These are phyloP conservation scores for Myocastor coypus DNA, from an alignment of 2,113 vertebrate species.

Conservation along the genomic window DNA sequence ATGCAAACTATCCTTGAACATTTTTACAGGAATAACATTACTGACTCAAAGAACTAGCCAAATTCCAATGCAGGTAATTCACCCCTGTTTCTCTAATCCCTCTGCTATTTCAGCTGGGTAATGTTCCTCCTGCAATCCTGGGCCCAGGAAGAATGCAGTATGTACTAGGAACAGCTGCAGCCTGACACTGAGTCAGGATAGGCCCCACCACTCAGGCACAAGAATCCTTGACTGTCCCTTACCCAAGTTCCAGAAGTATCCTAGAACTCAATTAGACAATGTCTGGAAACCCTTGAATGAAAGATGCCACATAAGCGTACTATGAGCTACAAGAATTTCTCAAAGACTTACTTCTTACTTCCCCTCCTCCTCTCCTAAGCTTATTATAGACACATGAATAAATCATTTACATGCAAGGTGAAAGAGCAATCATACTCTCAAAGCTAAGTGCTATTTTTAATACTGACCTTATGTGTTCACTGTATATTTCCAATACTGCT, in stretches of 20 bases:
- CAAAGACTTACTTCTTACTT: slow-evolving; percentile 34
- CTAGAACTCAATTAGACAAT: not conserved
- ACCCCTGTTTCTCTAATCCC: not conserved
- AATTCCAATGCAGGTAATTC: not conserved
- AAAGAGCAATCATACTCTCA: slow-evolving; percentile 30
- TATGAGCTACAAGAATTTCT: not conserved
- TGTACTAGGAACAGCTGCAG: not conserved
- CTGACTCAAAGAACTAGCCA: not conserved
- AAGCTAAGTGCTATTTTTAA: slow-evolving; percentile 54
- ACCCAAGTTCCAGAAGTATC: not conserved
- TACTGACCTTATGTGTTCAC: slow-evolving; percentile 14
- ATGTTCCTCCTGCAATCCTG: not conserved
- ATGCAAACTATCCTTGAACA: not conserved
- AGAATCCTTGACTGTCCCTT: not conserved
- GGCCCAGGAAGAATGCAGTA: not conserved
- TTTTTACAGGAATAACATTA: not conserved
- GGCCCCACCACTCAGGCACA: not conserved
- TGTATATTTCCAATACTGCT: not conserved
- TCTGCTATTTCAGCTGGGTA: not conserved
- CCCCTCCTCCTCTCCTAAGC: not conserved
- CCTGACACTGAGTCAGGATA: not conserved
- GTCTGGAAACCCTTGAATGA: not conserved
- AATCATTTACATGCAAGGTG: slow-evolving; percentile 1
- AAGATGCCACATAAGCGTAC: not conserved
- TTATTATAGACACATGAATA: not conserved